Evolutionary conservation across 2,113 vertebrate species (phyloP), one percentile per base, ranked within the genome.

Genomic region (Archocentrus centrarchus): DNA sequence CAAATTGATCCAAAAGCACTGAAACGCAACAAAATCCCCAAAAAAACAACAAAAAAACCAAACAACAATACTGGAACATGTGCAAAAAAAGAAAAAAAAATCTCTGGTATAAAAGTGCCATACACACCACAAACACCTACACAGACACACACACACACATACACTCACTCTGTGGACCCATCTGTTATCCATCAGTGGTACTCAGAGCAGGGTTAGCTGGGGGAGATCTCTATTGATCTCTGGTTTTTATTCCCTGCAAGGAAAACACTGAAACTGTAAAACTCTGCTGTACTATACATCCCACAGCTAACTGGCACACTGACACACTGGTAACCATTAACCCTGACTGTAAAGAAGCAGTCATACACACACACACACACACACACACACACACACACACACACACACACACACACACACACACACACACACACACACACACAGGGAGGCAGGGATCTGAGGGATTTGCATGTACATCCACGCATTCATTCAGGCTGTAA

Each of bases 121-220:
- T 62, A 81, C 61, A 76, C 53, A 86, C 50, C 77, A 80, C 77
- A 80, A 59, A 68, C 68, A 86, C 50, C 75, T 61, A 60, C 37
- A 35, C 75, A 66, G 18, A 79, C 57, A 84, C 59, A 81, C 24
- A 44, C 84, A 80, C 47, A 81, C 80, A 88, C 81, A 83, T 83
- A 88, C 44, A 80, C 77, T 70, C 66, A 70, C 85, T 17, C 62
- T 78, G 50, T n/a, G 59, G 85, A 87, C 81, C 90, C 89, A 92
- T 94, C 91, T 94, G 92, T 86, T 93, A 87, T 87, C 88, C 85
- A 94, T 93, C 93, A 94, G 87, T 75, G 82, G 55, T 83, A 75
- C 79, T 90, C 47, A 64, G 76, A 77, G 86, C 77, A 73, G 61
- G 77, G 86, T 77, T 85, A 83, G 85, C 89, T 75, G 27, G 58